Evolutionary conservation across 2,888 invertebrate species (phyloP).

Genomic region (Andrena chrysosceles): DNA sequence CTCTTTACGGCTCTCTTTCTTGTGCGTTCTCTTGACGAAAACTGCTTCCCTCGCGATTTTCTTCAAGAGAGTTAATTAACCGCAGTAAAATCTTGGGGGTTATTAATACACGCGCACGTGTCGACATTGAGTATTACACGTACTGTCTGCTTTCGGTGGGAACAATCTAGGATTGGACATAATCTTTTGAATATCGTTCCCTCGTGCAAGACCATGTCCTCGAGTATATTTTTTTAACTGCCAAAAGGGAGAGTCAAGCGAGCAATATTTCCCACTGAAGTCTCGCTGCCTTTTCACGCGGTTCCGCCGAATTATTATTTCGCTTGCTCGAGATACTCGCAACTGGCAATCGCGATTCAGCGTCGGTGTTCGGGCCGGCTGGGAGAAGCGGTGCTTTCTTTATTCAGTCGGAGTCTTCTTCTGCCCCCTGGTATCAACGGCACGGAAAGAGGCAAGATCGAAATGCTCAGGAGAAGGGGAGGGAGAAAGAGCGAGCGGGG

Average conservation of each 20-base stretch:
- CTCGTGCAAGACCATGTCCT: neutral
- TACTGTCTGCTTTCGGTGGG: neutral
- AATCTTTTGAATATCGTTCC: neutral
- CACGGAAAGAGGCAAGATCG: slow-evolving; percentile 53
- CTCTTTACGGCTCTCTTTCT: neutral
- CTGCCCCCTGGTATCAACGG: slow-evolving; percentile 66
- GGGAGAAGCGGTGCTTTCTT: slow-evolving; percentile 67
- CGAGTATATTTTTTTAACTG: slow-evolving; percentile 27
- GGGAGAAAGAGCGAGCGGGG: slow-evolving; percentile 22
- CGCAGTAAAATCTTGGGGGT: neutral
- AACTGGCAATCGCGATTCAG: slow-evolving; percentile 41
- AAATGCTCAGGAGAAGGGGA: slow-evolving; percentile 32
- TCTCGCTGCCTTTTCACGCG: slow-evolving; percentile 2
- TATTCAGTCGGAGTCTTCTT: slow-evolving; percentile 73
- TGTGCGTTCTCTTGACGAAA: neutral
- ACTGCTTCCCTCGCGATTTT: neutral
- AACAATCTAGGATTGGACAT: neutral
- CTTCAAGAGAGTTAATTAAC: slow-evolving; percentile 29
- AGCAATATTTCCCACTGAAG: slow-evolving; percentile 36
- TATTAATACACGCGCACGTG: neutral
- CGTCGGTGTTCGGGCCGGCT: slow-evolving; percentile 9
- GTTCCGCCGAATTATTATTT: slow-evolving; percentile 50
- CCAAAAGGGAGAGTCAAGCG: neutral
- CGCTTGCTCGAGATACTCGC: slow-evolving; percentile 42
- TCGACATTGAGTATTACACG: neutral